A percentile compares a stretch with the other conserved stretches of the same genome.
These are phyloP conservation scores for Heterotilapia buettikoferi DNA, from an alignment of 2,113 vertebrate species.

Conservation along the genomic window DNA sequence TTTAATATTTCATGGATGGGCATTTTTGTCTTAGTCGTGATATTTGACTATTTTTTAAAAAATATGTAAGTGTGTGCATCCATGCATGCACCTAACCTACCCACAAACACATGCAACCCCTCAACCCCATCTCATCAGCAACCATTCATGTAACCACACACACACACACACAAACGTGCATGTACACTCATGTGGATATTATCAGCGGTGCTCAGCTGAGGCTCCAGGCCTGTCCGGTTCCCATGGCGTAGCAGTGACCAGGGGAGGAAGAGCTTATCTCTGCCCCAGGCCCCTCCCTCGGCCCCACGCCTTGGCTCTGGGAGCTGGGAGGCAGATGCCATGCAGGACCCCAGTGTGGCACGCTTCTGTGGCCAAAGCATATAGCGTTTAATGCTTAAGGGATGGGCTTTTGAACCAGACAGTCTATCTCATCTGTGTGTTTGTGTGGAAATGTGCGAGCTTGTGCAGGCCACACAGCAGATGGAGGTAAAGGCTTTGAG, in stretches of 20 bases:
- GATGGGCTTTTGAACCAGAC: constrained; percentile 57
- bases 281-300: constrained; percentile 56
- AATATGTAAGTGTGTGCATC: constrained; percentile 9
- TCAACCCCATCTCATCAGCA: not conserved
- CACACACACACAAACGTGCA: not conserved
- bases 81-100: not conserved
- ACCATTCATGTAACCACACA: not conserved
- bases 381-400: constrained; percentile 54
- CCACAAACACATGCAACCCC: not conserved
- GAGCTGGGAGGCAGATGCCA: constrained; percentile 74
- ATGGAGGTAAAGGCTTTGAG: constrained; percentile 62
- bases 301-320: constrained; percentile 62
- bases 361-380: constrained; percentile 54
- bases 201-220: constrained; percentile 74
- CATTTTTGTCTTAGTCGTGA: constrained; percentile 18
- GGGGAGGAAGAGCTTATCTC: constrained; percentile 64
- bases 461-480: constrained; percentile 52
- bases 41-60: not conserved
- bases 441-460: constrained; percentile 32
- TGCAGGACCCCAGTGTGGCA: constrained; percentile 53
- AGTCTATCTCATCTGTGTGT: constrained; percentile 29
- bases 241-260: constrained; percentile 47
- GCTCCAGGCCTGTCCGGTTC: constrained; percentile 60
- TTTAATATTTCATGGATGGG: not conserved
- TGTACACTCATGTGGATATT: constrained; percentile 67